Percentiles rank a stretch among this genome's conserved stretches.
phyloP scores from a whole-genome alignment of 2,113 vertebrate species.

The Hirundichthys speculiger region DNA sequence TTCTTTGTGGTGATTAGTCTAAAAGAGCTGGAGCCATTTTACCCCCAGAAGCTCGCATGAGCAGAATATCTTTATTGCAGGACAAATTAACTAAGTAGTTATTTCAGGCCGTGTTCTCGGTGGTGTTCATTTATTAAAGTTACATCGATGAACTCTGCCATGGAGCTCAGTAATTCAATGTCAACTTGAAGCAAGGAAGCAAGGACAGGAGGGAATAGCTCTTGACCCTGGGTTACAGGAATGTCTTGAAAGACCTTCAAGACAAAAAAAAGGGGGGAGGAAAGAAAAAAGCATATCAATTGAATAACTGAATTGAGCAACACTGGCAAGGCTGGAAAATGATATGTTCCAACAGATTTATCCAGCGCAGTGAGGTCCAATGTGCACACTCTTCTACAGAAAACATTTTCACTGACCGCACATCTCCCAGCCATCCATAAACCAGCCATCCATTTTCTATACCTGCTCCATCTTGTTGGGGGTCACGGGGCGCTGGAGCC shows the following conservation, averaged over 20 bases:
- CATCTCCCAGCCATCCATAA: no score
- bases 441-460: no score
- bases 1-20: slow-evolving; percentile 21
- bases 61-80: slow-evolving; percentile 46
- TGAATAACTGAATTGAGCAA: slow-evolving; percentile 67
- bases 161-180: slow-evolving; percentile 67
- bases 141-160: slow-evolving; percentile 62
- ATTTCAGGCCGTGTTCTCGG: slow-evolving; percentile 61
- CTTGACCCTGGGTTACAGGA: slow-evolving; percentile 38
- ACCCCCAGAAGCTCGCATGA: slow-evolving; percentile 9
- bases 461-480: no score
- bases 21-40: slow-evolving; percentile 24
- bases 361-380: slow-evolving; percentile 11
- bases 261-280: slow-evolving; percentile 3
- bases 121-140: slow-evolving; percentile 64
- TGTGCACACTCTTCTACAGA: slow-evolving; percentile 2
- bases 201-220: slow-evolving; percentile 44
- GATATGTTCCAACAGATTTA: slow-evolving; percentile 12
- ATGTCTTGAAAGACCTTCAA: slow-evolving; percentile 60
- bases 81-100: slow-evolving; percentile 51
- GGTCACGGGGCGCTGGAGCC: no score
- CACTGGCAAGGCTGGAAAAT: slow-evolving; percentile 21
- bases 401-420: slow-evolving; percentile 2
- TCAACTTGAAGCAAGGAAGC: slow-evolving; percentile 48
- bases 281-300: slow-evolving; percentile 61